Percentiles rank a stretch among this genome's conserved stretches.
These are phyloP conservation scores for Ennomos erosarius DNA, from an alignment of 2,888 invertebrate genomes.

Conservation along the genomic window DNA sequence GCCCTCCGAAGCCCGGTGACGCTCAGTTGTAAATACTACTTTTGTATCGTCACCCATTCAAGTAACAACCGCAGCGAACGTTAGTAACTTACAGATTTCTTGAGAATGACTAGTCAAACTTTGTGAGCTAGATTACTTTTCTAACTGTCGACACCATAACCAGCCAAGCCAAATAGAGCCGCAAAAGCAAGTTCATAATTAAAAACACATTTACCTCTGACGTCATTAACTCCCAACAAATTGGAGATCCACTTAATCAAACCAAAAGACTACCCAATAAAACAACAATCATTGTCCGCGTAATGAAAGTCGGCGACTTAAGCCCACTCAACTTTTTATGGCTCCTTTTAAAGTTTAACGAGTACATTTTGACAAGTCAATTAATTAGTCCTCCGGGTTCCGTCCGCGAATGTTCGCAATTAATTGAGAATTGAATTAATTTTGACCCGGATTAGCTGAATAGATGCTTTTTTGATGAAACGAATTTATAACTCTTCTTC, in stretches of 20 bases:
- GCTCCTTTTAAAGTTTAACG: conserved; percentile 43
- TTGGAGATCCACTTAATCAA: conserved; percentile 26
- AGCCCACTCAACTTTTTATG: conserved; percentile 43
- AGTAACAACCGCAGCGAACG: too few species aligned
- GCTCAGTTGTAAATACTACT: too few species aligned
- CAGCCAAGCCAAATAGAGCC: too few species aligned
- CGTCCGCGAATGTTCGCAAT: conserved; percentile 38
- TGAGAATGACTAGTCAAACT: too few species aligned
- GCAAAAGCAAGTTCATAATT: conserved; percentile 9
- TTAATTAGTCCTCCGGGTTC: conserved; percentile 40
- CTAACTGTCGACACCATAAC: too few species aligned
- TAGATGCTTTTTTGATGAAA: conserved; percentile 17
- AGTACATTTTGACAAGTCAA: conserved; percentile 44
- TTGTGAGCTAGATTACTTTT: too few species aligned
- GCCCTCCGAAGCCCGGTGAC: too few species aligned
- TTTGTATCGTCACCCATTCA: too few species aligned
- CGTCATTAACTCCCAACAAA: conserved; percentile 20
- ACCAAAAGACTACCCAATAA: conserved; percentile 33
- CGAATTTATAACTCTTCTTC: conserved; percentile 8
- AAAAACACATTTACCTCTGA: conserved; percentile 24
- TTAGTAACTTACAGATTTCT: too few species aligned
- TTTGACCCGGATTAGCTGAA: conserved; percentile 27
- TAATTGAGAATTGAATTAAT: conserved; percentile 38
- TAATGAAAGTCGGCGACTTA: conserved; percentile 41
- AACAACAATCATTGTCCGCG: conserved; percentile 31